Conservation (phyloP, 2,888 invertebrate species). For the Toxonevra muliebris region DNA sequence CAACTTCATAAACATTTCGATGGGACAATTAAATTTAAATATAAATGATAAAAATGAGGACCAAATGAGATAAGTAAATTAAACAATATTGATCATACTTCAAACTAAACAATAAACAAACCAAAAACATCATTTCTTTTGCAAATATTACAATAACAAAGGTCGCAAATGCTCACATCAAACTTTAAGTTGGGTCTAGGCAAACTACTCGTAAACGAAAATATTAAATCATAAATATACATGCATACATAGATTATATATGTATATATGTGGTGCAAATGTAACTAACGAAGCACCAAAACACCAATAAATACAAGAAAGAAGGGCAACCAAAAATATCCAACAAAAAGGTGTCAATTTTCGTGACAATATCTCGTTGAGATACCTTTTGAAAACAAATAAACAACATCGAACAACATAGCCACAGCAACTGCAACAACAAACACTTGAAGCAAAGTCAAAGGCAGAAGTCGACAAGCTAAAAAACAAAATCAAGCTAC, state of each 20-base stretch:
- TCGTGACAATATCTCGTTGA: conserved; percentile 41
- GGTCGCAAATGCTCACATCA: conserved; percentile 42
- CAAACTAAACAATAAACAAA: not conserved
- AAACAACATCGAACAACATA: not conserved
- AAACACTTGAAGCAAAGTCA: no score
- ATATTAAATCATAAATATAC: no score
- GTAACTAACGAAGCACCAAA: conserved; percentile 15
- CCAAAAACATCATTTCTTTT: not conserved
- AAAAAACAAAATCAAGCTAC: conserved; percentile 7
- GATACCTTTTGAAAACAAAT: conserved; percentile 3
- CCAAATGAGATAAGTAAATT: no score
- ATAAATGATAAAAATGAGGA: no score
- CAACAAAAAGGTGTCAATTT: conserved; percentile 53
- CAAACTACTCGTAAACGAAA: conserved; percentile 43
- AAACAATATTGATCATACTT: no score
- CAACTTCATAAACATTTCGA: no score
- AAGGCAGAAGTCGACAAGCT: not conserved
- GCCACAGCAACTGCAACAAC: no score
- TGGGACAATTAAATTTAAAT: no score
- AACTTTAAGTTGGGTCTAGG: conserved; percentile 57
- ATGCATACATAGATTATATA: no score
- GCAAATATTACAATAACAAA: not conserved
- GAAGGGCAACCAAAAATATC: conserved; percentile 16
- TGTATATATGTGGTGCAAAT: not conserved
- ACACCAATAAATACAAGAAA: conserved; percentile 16